Evolutionary conservation across 2,888 invertebrate species (phyloP), one percentile per base, ranked within the genome.

Genomic region (Napeogenes sylphis): DNA sequence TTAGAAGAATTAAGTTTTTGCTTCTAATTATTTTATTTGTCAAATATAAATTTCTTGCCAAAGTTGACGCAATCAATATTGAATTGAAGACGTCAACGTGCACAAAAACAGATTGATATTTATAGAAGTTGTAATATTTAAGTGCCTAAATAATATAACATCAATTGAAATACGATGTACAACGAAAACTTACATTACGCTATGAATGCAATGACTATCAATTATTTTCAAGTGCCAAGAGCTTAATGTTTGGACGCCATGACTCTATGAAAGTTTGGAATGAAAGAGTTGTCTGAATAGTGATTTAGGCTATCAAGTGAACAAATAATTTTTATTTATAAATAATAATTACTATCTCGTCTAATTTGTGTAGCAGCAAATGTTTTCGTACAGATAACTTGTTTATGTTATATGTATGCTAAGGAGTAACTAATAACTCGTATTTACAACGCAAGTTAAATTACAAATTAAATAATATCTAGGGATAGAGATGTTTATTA

Each of bases 141-240:
- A 6, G 4, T 35, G 21, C 21, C 21, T 64, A 63, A 46, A 61
- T 64, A 64, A 66, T 67, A 59, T 61, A 59, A 66, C 62, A 62
- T 61, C 67, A 65, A 65, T 67, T 67, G 60, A 62, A 67, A 58
- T 67, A 53, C 56, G 56, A 67, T 67, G 69, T 63, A 69, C 69
- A 69, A 70, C 69, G 73, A 71, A 74, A 72, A 77, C 73, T 72
- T 68, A 74, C 68, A 75, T 75, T 73, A 72, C 74, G 78, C 81
- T 83, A 83, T 84, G 81, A 83, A 78, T 75, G 75, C 76, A 76
- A 74, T 76, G 77, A 76, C 74, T 72, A 74, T 76, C 70, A 63
- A 67, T 71, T 78, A 75, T 69, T 79, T 77, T 62, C 45, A 21
- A 60, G 56, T 58, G 62, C 62, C 62, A 66, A 64, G 64, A 58